Evolutionary conservation across 2,888 invertebrate genomes (phyloP).

Genomic region (Dryocosmus kuriphilus): DNA sequence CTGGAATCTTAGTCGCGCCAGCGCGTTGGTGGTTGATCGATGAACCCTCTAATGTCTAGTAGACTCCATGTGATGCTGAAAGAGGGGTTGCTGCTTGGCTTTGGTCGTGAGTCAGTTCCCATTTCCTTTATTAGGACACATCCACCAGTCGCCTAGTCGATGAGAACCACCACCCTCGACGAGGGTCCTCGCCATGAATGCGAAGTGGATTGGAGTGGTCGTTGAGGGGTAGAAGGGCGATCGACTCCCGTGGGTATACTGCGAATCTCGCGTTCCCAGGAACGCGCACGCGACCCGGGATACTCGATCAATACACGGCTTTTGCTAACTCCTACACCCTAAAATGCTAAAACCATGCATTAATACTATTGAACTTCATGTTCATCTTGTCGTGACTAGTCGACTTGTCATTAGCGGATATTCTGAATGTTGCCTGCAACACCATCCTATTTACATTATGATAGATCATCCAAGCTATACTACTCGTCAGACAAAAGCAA

Average conservation of each 20-base stretch:
- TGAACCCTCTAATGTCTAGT: constrained; percentile 42
- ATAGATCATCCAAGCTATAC: background rate
- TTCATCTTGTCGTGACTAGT: background rate
- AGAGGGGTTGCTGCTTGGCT: constrained; percentile 45
- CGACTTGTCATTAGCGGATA: background rate
- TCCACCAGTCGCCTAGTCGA: constrained; percentile 43
- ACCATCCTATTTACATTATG: background rate
- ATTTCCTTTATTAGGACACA: constrained; percentile 53
- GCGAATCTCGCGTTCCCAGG: constrained; percentile 72
- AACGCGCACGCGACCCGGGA: constrained; percentile 74
- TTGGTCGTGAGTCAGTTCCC: constrained; percentile 51
- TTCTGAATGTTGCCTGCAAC: background rate
- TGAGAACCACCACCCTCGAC: constrained; percentile 51
- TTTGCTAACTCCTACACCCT: constrained; percentile 62
- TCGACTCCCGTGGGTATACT: constrained; percentile 73
- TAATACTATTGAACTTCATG: constrained; percentile 13
- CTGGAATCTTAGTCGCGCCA: background rate
- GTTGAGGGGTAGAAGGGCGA: constrained; percentile 41
- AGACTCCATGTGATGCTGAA: constrained; percentile 31
- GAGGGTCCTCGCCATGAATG: constrained; percentile 51
- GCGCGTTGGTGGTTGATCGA: constrained; percentile 44
- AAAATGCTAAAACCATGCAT: constrained; percentile 45
- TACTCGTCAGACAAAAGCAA: background rate
- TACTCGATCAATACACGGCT: constrained; percentile 71
- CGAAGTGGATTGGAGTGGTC: constrained; percentile 51